A percentile compares a stretch with the other conserved stretches of the same genome.
Conservation (phyloP, 2,888 invertebrate species). For the Gibbula magus region DNA sequence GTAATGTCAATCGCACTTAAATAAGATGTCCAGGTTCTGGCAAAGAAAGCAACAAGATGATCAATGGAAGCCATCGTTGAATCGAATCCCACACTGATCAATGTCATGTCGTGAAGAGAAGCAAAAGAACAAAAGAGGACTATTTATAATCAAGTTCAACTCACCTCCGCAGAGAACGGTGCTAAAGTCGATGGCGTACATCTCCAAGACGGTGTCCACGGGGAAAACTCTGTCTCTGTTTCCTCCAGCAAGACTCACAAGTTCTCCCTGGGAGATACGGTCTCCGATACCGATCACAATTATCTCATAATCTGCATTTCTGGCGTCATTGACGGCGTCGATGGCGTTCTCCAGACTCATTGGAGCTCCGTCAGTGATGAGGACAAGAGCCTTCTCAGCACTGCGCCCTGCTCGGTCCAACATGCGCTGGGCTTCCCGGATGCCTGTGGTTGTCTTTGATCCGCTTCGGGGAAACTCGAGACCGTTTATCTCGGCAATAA, state of each 20-base stretch:
- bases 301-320: background rate
- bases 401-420: background rate
- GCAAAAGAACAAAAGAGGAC: background rate
- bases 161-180: conserved; percentile 9
- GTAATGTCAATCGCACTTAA: too few species aligned
- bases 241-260: background rate
- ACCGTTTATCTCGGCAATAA: conserved; percentile 1
- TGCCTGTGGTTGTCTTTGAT: conserved; percentile 8
- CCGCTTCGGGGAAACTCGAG: conserved; percentile 8
- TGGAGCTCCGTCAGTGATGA: conserved; percentile 27
- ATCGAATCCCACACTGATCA: background rate
- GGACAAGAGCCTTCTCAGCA: background rate
- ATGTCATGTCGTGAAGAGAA: background rate
- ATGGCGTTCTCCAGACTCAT: background rate
- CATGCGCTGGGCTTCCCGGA: background rate
- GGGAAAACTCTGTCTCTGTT: background rate
- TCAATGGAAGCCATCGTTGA: too few species aligned
- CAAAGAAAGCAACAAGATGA: too few species aligned
- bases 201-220: conserved; percentile 1
- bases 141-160: background rate
- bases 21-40: too few species aligned
- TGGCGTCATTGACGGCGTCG: background rate
- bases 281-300: conserved; percentile 19
- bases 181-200: conserved; percentile 15
- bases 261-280: background rate